A percentile compares a stretch with the other conserved stretches of the same genome.
phyloP scores from a whole-genome alignment of 2,888 invertebrate genomes.

The Rhorus exstirpatorius region DNA sequence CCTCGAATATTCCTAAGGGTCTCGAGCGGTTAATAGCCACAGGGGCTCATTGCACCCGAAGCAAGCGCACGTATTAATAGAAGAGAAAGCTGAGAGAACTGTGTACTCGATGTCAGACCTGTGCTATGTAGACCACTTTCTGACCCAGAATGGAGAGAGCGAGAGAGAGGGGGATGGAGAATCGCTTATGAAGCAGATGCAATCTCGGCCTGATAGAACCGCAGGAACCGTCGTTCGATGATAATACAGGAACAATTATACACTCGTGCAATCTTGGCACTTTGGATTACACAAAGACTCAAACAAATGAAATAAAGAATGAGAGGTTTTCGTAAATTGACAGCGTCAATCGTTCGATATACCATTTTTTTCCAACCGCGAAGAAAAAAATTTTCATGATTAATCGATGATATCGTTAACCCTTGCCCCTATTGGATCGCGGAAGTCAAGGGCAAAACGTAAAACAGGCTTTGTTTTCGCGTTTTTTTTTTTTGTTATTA shows the following conservation, averaged over 20 bases:
- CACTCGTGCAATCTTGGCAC: neutral
- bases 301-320: neutral
- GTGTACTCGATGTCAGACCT: slow-evolving; percentile 37
- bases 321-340: too few species aligned
- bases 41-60: slow-evolving; percentile 36
- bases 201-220: slow-evolving; percentile 34
- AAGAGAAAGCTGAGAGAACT: slow-evolving; percentile 37
- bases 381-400: too few species aligned
- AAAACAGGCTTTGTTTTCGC: too few species aligned
- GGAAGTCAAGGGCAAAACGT: too few species aligned
- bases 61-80: slow-evolving; percentile 53
- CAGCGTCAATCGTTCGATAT: neutral
- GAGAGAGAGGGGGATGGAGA: neutral
- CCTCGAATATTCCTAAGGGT: slow-evolving; percentile 34
- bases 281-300: neutral
- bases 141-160: neutral
- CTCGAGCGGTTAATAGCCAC: slow-evolving; percentile 42
- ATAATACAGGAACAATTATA: slow-evolving; percentile 9
- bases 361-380: too few species aligned
- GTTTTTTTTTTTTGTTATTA: too few species aligned
- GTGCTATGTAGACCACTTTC: slow-evolving; percentile 31
- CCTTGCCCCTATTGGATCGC: too few species aligned
- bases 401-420: too few species aligned
- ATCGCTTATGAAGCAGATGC: slow-evolving; percentile 35
- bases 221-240: slow-evolving; percentile 22